Evolutionary conservation across 2,113 vertebrate species (phyloP).

Genomic region (Hiodon alosoides): DNA sequence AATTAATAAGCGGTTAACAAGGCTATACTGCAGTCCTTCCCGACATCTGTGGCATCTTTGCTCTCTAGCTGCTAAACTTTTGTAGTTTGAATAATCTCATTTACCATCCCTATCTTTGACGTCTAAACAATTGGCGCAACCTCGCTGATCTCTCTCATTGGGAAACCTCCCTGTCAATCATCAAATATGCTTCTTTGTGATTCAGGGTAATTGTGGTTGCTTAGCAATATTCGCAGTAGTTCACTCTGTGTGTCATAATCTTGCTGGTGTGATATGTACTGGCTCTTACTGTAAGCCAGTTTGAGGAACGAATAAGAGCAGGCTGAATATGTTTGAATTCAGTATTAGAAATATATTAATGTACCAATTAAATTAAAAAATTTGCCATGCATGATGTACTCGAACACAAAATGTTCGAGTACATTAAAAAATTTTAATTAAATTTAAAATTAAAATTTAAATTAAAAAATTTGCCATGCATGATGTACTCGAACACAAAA

Average conservation of each 20-base stretch:
- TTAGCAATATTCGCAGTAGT: conserved; percentile 19
- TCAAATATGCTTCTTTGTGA: conserved; percentile 12
- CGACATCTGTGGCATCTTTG: conserved; percentile 20
- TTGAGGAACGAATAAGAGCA: too few species aligned
- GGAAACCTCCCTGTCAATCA: conserved; percentile 10
- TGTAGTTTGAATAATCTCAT: conserved; percentile 16
- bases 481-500: too few species aligned
- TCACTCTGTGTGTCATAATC: not conserved
- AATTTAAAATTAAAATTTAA: too few species aligned
- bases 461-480: too few species aligned
- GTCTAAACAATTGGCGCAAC: not conserved
- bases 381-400: too few species aligned
- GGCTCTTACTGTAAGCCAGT: too few species aligned
- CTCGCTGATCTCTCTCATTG: conserved; percentile 21
- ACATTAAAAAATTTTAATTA: too few species aligned
- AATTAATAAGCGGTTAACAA: not conserved
- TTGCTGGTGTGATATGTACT: too few species aligned
- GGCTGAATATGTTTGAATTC: too few species aligned
- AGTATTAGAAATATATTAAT: too few species aligned
- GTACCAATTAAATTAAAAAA: too few species aligned
- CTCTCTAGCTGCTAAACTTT: conserved; percentile 12
- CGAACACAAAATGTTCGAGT: too few species aligned
- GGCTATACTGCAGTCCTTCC: not conserved
- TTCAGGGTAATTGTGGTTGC: conserved; percentile 28
- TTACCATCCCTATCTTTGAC: conserved; percentile 16